phyloP scores from a whole-genome alignment of 2,113 vertebrate genomes.

The Ranitomeya imitator region DNA sequence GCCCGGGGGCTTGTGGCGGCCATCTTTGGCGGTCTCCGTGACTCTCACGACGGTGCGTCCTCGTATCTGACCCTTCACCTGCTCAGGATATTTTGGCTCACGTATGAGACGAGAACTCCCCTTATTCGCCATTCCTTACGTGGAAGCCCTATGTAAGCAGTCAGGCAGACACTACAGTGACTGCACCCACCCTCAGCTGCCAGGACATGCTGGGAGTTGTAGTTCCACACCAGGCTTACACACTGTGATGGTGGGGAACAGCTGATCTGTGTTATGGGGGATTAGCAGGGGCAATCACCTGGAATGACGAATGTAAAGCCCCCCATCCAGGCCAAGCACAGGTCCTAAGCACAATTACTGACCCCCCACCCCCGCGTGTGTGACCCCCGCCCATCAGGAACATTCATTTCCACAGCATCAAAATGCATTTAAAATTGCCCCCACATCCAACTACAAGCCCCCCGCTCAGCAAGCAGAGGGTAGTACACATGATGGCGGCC shows the following conservation, averaged over 20 bases:
- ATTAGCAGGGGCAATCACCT: slow-evolving; percentile 76
- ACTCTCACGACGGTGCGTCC: no score
- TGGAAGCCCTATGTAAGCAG: no score
- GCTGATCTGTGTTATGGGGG: slow-evolving; percentile 85
- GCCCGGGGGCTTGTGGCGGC: no score
- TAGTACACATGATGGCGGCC: slow-evolving; percentile 75
- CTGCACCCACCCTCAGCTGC: no score
- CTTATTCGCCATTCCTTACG: background rate
- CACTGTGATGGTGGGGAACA: slow-evolving; percentile 70
- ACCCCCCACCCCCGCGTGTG: no score
- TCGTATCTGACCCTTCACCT: no score
- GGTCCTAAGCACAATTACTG: slow-evolving; percentile 61
- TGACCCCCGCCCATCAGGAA: slow-evolving; percentile 73
- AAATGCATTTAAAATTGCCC: slow-evolving; percentile 82
- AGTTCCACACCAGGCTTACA: background rate
- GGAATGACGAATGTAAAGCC: slow-evolving; percentile 82
- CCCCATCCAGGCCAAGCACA: slow-evolving; percentile 76
- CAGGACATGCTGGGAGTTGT: slow-evolving; percentile 20
- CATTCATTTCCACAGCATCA: slow-evolving; percentile 85
- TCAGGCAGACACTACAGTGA: no score
- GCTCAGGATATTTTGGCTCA: background rate
- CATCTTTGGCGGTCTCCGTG: no score
- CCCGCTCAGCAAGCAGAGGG: slow-evolving; percentile 74
- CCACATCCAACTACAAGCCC: slow-evolving; percentile 78
- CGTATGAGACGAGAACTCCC: background rate